A percentile compares a stretch with the other conserved stretches of the same genome.
phyloP scores from a whole-genome alignment of 2,113 vertebrate genomes.

The Petroica traversi region DNA sequence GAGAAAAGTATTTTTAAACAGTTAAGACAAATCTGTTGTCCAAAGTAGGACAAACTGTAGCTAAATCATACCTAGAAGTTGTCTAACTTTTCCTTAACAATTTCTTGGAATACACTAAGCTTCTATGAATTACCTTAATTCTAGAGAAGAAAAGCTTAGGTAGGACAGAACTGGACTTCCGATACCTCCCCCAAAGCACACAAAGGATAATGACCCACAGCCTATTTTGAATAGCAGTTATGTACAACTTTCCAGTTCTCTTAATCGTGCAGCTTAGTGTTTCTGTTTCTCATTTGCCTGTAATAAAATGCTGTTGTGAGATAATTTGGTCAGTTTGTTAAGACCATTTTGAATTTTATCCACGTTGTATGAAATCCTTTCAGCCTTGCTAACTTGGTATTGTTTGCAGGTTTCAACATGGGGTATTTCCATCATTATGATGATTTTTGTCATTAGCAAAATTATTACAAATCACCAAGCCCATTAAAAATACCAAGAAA shows the following conservation, averaged over 20 bases:
- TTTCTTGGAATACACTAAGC: neutral
- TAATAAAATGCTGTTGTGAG: neutral
- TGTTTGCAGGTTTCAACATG: neutral
- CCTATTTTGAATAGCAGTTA: neutral
- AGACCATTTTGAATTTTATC: neutral
- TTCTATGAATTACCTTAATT: neutral
- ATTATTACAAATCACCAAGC: neutral
- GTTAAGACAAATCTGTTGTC: neutral
- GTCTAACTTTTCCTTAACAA: neutral
- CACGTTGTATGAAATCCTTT: neutral
- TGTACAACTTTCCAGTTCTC: neutral
- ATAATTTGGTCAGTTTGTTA: neutral
- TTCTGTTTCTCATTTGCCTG: neutral
- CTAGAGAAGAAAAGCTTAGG: neutral
- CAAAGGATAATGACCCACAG: neutral
- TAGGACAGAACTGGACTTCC: neutral
- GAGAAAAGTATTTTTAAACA: neutral
- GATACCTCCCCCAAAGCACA: neutral
- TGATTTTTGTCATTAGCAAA: neutral
- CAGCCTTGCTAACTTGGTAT: neutral
- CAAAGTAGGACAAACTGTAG: neutral
- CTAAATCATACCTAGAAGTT: neutral
- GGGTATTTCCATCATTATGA: neutral
- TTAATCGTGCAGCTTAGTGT: neutral
- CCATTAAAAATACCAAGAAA: neutral